Conservation (phyloP, 1,140 invertebrate genomes). For the Drosophila eugracilis region DNA sequence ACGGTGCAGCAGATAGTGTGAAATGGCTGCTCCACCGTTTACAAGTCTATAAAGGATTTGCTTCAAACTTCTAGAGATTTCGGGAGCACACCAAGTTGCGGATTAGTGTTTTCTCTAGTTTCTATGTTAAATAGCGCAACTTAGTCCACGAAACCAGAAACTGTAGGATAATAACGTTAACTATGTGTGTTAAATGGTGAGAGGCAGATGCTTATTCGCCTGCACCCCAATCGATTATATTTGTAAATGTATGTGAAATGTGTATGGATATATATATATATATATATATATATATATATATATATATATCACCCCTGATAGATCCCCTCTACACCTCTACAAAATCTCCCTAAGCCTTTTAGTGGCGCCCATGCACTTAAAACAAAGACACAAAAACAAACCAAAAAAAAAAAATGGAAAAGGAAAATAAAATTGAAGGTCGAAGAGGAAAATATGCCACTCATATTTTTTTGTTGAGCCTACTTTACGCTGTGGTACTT, state of each 20-base stretch:
- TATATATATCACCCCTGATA: slow-evolving; percentile 25
- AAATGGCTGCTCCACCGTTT: neutral
- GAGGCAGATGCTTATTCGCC: slow-evolving; percentile 8
- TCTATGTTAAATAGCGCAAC: slow-evolving; percentile 76
- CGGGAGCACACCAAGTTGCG: slow-evolving; percentile 18
- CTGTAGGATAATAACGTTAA: slow-evolving; percentile 52
- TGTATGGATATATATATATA: slow-evolving; percentile 54
- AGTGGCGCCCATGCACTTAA: slow-evolving; percentile 25
- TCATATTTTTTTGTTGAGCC: slow-evolving; percentile 66
- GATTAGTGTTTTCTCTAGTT: slow-evolving; percentile 75
- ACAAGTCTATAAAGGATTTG: neutral
- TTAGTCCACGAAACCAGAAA: slow-evolving; percentile 54
- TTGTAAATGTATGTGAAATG: slow-evolving; percentile 68
- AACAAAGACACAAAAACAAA: slow-evolving; percentile 59
- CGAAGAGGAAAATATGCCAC: slow-evolving; percentile 46
- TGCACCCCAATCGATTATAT: slow-evolving; percentile 32
- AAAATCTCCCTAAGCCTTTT: slow-evolving; percentile 5
- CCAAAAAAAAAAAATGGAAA: slow-evolving; percentile 38
- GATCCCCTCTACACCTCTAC: neutral
- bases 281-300: slow-evolving; percentile 64
- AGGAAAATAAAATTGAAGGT: slow-evolving; percentile 11
- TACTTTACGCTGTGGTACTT: slow-evolving; percentile 76
- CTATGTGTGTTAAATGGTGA: slow-evolving; percentile 41
- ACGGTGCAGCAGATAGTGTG: neutral
- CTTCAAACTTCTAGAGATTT: neutral